Conservation (phyloP, 2,888 invertebrate species). For the Eristalis tenax region DNA sequence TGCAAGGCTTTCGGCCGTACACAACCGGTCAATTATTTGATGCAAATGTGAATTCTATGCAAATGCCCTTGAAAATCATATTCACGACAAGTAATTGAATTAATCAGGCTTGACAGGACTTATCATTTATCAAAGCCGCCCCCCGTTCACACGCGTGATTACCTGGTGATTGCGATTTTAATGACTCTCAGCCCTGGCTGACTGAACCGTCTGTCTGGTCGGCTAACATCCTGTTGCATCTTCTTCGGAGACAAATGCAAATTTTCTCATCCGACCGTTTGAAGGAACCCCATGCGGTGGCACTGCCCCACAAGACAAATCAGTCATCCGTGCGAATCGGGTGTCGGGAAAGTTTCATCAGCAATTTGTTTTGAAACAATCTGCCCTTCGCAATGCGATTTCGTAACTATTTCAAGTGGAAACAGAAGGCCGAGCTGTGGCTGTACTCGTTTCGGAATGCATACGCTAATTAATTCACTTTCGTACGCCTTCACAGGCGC, state of each 20-base stretch:
- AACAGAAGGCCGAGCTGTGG: neutral
- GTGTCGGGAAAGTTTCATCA: constrained; percentile 12
- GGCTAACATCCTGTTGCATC: neutral
- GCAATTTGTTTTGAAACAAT: neutral
- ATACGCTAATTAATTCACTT: neutral
- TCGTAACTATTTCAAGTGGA: constrained; percentile 15
- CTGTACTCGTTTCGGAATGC: neutral
- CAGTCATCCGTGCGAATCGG: neutral
- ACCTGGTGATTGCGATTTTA: neutral
- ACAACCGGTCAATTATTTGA: neutral
- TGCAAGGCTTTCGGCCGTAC: neutral
- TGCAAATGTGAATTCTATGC: constrained; percentile 8
- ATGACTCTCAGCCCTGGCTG: neutral
- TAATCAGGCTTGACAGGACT: neutral
- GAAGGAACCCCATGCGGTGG: neutral
- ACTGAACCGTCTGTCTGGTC: neutral
- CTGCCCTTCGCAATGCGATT: constrained; percentile 10
- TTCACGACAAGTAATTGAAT: constrained; percentile 9
- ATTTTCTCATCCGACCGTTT: neutral
- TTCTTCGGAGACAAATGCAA: neutral
- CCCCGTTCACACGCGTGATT: neutral
- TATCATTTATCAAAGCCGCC: neutral
- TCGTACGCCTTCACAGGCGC: neutral
- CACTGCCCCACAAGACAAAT: neutral
- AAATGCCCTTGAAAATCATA: neutral